These are phyloP conservation scores for Myoxocephalus aenaeus DNA, from an alignment of 2,797 vertebrate species.

Conservation along the genomic window DNA sequence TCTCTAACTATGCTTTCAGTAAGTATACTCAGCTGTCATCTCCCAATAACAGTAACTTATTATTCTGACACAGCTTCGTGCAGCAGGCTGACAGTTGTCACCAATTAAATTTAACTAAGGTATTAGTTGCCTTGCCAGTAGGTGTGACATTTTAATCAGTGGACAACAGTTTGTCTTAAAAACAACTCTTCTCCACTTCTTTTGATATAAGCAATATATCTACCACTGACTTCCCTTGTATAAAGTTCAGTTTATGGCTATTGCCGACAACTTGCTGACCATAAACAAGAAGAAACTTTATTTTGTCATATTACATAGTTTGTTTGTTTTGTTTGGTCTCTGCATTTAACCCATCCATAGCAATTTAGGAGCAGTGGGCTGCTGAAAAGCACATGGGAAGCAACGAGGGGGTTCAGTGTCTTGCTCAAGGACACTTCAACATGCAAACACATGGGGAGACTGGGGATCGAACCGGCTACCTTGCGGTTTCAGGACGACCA, in stretches of 20 bases:
- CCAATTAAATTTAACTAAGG: constrained; percentile 41
- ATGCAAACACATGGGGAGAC: no score
- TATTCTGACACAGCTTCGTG: constrained; percentile 23
- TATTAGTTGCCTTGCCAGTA: constrained; percentile 29
- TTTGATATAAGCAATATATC: not conserved
- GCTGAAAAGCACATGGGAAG: no score
- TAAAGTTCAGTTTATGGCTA: not conserved
- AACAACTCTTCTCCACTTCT: not conserved
- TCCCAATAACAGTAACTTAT: constrained; percentile 5
- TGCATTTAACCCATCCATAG: no score
- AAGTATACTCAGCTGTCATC: constrained; percentile 31
- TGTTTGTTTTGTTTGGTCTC: no score
- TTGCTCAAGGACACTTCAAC: no score
- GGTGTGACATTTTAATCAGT: constrained; percentile 17
- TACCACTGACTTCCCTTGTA: not conserved
- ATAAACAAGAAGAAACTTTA: not conserved
- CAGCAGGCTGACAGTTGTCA: constrained; percentile 37
- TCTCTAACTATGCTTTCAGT: constrained; percentile 1
- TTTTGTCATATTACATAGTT: no score
- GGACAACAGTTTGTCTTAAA: constrained; percentile 29
- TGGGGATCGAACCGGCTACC: no score
- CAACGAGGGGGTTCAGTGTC: no score
- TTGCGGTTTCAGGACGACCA: no score
- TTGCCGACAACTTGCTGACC: not conserved
- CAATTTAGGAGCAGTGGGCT: no score